phyloP scores from a whole-genome alignment of 1,140 invertebrate genomes.

The Lepidurus apus region DNA sequence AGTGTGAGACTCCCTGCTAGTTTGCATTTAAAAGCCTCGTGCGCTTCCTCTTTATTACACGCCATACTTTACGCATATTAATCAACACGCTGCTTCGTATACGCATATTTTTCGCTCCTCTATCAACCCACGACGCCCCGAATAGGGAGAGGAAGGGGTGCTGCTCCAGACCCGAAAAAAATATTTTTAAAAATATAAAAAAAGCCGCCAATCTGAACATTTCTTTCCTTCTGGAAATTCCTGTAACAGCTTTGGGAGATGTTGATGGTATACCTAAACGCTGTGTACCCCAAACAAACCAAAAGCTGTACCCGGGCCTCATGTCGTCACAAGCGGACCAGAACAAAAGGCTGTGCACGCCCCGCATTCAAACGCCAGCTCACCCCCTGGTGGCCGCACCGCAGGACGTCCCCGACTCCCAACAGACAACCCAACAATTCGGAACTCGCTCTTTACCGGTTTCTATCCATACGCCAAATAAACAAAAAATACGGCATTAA shows the following conservation, averaged over 20 bases:
- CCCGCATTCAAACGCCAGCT: constrained; percentile 19
- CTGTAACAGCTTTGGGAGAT: neutral
- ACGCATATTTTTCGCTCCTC: neutral
- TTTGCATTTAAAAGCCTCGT: constrained; percentile 16
- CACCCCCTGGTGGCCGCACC: neutral
- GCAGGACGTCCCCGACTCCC: constrained; percentile 16
- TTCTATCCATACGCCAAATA: neutral
- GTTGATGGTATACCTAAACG: constrained; percentile 19
- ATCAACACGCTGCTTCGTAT: neutral
- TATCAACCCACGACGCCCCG: too few species aligned
- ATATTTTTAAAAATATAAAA: too few species aligned
- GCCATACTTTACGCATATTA: constrained; percentile 19
- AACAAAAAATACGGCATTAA: too few species aligned
- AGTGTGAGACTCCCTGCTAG: constrained; percentile 1
- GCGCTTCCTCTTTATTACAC: constrained; percentile 21
- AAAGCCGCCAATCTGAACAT: neutral
- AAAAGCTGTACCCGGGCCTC: neutral
- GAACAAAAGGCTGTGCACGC: constrained; percentile 14
- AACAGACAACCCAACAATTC: neutral
- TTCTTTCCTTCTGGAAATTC: neutral
- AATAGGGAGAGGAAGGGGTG: too few species aligned
- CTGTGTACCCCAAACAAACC: neutral
- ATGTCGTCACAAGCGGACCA: constrained; percentile 17
- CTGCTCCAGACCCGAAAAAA: too few species aligned
- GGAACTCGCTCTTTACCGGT: neutral